These are phyloP conservation scores for Amblyjoppa proteus DNA, from an alignment of 2,888 invertebrate genomes.

Conservation along the genomic window DNA sequence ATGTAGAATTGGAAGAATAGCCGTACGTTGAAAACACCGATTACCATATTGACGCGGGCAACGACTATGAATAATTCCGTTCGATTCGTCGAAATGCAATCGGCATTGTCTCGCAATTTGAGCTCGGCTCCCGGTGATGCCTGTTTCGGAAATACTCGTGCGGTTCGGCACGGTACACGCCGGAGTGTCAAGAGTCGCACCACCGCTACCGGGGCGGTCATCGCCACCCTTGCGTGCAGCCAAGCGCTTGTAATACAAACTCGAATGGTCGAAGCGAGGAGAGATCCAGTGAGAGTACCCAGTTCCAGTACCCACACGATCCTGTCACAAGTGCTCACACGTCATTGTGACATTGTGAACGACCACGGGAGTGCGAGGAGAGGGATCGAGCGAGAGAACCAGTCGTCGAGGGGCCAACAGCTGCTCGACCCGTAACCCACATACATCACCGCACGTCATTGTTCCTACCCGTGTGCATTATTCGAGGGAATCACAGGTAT, in stretches of 20 bases:
- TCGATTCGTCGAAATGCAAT: slow-evolving; percentile 10
- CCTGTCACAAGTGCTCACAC: slow-evolving; percentile 83
- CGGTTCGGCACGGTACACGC: slow-evolving; percentile 64
- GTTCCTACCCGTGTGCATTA: slow-evolving; percentile 79
- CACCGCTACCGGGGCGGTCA: slow-evolving; percentile 23
- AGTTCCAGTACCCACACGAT: slow-evolving; percentile 78
- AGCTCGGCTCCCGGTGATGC: background rate
- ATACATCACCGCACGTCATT: slow-evolving; percentile 84
- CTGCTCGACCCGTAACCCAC: slow-evolving; percentile 84
- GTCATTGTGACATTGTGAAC: slow-evolving; percentile 83
- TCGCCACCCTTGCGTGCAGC: slow-evolving; percentile 79
- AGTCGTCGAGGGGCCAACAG: slow-evolving; percentile 82
- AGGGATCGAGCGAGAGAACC: slow-evolving; percentile 73
- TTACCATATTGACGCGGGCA: background rate
- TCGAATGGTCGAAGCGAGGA: slow-evolving; percentile 69
- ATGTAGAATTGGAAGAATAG: background rate
- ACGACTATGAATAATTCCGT: background rate
- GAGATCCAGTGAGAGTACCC: slow-evolving; percentile 71
- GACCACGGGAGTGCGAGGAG: slow-evolving; percentile 78
- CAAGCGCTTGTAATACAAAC: slow-evolving; percentile 82
- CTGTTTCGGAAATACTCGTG: slow-evolving; percentile 62
- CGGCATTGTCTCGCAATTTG: slow-evolving; percentile 11
- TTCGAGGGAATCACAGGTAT: slow-evolving; percentile 78
- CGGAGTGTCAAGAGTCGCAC: slow-evolving; percentile 80
- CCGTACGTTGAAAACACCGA: background rate